These are phyloP conservation scores for Jordanella pulchra DNA, from an alignment of 2,797 vertebrate genomes.

Conservation along the genomic window DNA sequence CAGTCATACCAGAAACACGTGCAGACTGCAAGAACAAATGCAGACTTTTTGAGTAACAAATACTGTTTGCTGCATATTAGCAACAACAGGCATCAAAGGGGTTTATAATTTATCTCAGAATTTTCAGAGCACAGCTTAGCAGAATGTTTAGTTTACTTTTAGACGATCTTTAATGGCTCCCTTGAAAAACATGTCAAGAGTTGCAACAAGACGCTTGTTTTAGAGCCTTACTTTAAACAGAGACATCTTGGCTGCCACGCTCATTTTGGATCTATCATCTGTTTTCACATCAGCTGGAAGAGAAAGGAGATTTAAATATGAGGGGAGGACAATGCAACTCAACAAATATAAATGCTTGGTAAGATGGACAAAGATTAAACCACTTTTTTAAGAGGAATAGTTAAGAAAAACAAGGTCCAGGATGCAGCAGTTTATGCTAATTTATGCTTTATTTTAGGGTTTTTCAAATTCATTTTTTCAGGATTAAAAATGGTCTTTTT, in stretches of 20 bases:
- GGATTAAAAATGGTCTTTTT: background rate
- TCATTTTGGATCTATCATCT: slow-evolving; percentile 83
- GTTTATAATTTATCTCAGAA: slow-evolving; percentile 17
- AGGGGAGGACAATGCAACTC: background rate
- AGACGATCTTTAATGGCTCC: background rate
- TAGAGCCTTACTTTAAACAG: slow-evolving; percentile 82
- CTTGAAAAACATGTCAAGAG: slow-evolving; percentile 18
- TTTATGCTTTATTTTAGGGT: background rate
- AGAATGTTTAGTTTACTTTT: no score
- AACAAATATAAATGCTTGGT: background rate
- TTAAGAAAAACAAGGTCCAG: background rate
- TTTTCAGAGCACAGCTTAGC: background rate
- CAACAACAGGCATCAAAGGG: no score
- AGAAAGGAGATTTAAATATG: slow-evolving; percentile 5
- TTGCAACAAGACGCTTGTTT: slow-evolving; percentile 35
- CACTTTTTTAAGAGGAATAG: no score
- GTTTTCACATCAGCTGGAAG: slow-evolving; percentile 79
- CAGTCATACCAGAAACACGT: no score
- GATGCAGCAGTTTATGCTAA: background rate
- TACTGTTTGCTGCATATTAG: no score
- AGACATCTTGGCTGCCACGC: slow-evolving; percentile 86
- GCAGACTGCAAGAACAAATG: no score
- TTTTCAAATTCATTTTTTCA: background rate
- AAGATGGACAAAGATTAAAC: background rate
- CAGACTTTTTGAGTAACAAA: no score